Evolutionary conservation across 1,140 invertebrate genomes (phyloP).

Genomic region (Ptiloglossa arizonensis): DNA sequence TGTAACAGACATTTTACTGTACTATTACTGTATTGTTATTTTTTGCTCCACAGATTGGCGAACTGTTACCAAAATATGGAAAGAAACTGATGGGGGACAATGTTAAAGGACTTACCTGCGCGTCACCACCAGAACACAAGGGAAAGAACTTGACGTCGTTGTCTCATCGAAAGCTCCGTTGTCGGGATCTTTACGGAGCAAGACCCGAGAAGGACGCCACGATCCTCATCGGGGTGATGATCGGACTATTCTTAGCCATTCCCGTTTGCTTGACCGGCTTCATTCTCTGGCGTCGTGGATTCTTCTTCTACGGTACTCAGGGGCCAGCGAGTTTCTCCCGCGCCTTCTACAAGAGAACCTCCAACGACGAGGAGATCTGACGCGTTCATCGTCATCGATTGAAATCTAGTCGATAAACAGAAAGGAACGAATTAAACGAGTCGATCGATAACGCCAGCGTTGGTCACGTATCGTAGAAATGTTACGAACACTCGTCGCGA

Average conservation of each 20-base stretch:
- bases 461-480: neutral
- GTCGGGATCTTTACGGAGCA: constrained; percentile 84
- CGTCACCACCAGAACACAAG: constrained; percentile 67
- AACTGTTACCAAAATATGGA: constrained; percentile 83
- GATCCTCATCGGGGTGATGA: constrained; percentile 86
- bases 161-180: constrained; percentile 81
- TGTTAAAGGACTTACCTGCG: constrained; percentile 62
- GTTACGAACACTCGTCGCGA: too few species aligned
- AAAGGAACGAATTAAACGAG: neutral
- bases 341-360: constrained; percentile 86
- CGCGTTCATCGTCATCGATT: neutral
- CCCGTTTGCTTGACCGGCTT: constrained; percentile 84
- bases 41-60: constrained; percentile 74
- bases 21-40: too few species aligned
- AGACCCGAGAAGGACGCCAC: constrained; percentile 85
- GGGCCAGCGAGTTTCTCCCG: constrained; percentile 84
- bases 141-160: constrained; percentile 68
- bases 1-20: too few species aligned
- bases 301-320: constrained; percentile 80
- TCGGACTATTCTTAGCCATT: constrained; percentile 86
- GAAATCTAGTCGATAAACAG: neutral
- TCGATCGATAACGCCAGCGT: too few species aligned
- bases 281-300: constrained; percentile 85
- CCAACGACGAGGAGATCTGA: constrained; percentile 78
- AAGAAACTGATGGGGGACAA: constrained; percentile 72